A percentile compares a stretch with the other conserved stretches of the same genome.
phyloP scores from a whole-genome alignment of 2,888 invertebrate species.

The Eudasyphora cyanicolor region DNA sequence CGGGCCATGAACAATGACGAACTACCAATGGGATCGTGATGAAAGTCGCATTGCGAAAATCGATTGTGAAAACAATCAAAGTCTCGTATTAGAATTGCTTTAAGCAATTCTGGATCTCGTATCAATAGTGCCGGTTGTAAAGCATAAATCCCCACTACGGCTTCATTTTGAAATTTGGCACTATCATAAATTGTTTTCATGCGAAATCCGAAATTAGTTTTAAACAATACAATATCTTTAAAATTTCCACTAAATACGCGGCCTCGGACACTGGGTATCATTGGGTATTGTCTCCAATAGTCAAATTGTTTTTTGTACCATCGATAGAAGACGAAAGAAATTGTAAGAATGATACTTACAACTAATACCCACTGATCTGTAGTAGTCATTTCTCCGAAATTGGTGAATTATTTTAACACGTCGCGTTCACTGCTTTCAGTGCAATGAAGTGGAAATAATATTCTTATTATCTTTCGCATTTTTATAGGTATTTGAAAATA shows the following conservation, averaged over 20 bases:
- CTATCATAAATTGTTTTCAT: constrained; percentile 76
- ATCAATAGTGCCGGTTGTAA: constrained; percentile 79
- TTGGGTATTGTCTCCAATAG: background rate
- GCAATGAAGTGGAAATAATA: no score
- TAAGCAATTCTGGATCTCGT: constrained; percentile 79
- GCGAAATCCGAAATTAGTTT: constrained; percentile 73
- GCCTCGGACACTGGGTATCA: background rate
- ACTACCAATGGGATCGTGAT: constrained; percentile 70
- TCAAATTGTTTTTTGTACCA: background rate
- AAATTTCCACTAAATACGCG: constrained; percentile 75
- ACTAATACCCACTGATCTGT: no score
- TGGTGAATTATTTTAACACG: no score
- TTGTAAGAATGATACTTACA: no score
- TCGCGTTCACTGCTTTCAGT: no score
- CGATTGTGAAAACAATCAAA: constrained; percentile 73
- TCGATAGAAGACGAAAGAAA: no score
- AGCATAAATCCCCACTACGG: constrained; percentile 76
- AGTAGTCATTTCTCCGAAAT: no score
- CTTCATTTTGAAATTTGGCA: constrained; percentile 59
- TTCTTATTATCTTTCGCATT: no score
- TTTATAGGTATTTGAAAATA: no score
- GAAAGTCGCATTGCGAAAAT: constrained; percentile 70
- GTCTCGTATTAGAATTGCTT: constrained; percentile 77
- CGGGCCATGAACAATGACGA: constrained; percentile 72
- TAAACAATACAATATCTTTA: constrained; percentile 72